These are phyloP conservation scores for Gonatopus flavifemur DNA, from an alignment of 1,140 invertebrate species.

Conservation along the genomic window DNA sequence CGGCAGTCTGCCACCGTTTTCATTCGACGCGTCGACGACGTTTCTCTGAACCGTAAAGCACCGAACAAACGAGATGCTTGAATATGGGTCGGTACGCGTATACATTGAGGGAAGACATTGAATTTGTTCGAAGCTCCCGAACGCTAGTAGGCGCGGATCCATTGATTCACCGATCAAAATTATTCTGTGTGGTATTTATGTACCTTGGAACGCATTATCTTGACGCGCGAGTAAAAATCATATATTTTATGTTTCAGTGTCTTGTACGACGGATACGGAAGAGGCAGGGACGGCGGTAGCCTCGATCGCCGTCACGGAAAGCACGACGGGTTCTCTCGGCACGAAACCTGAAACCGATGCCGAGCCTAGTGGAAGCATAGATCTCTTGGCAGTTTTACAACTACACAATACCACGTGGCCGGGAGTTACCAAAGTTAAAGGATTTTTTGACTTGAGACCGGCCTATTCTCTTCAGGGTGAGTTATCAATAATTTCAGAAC, in stretches of 20 bases:
- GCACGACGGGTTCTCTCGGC: constrained; percentile 28
- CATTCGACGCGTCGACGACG: constrained; percentile 18
- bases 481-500: no score
- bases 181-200: not conserved
- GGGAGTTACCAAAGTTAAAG: constrained; percentile 61
- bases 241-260: constrained; percentile 41
- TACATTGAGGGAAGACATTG: no score
- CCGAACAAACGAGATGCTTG: no score
- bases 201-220: no score
- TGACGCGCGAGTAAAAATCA: no score
- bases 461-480: constrained; percentile 63
- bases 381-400: constrained; percentile 63
- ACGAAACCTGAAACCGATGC: constrained; percentile 37
- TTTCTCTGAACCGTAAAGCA: not conserved
- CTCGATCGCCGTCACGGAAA: constrained; percentile 26
- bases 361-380: constrained; percentile 55
- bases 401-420: constrained; percentile 62
- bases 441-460: constrained; percentile 61
- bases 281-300: constrained; percentile 43
- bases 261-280: constrained; percentile 47
- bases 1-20: constrained; percentile 51
- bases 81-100: no score
- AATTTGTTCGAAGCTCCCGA: constrained; percentile 10
- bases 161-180: no score
- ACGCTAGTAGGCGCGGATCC: not conserved